Evolutionary conservation across 2,888 invertebrate species (phyloP).

Genomic region (Cosmopolites sordidus): DNA sequence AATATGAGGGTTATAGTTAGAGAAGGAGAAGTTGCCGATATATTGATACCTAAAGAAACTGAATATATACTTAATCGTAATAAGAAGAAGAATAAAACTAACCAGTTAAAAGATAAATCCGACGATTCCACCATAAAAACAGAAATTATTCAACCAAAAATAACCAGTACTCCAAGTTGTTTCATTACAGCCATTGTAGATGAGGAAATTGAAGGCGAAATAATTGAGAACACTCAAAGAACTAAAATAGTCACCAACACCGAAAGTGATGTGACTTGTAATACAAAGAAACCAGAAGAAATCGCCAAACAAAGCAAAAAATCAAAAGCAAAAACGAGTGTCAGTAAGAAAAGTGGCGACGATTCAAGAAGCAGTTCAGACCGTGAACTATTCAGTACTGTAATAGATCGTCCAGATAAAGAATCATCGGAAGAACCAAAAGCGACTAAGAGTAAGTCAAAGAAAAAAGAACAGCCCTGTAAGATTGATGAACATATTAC

Average conservation of each 20-base stretch:
- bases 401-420: neutral
- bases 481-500: neutral
- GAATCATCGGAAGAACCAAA: neutral
- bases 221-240: too few relatives aligned
- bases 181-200: too few relatives aligned
- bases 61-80: neutral
- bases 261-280: too few relatives aligned
- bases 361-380: neutral
- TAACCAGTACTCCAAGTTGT: neutral
- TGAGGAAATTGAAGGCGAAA: too few relatives aligned
- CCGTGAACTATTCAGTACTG: neutral
- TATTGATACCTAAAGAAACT: slow-evolving; percentile 10
- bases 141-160: neutral
- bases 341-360: neutral
- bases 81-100: neutral
- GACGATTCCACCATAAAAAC: neutral
- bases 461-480: neutral
- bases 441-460: neutral
- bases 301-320: neutral
- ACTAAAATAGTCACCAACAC: too few relatives aligned
- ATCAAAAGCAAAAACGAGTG: neutral
- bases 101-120: neutral
- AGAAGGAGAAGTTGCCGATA: slow-evolving; percentile 22
- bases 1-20: slow-evolving; percentile 21
- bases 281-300: neutral